phyloP scores from a whole-genome alignment of 2,797 vertebrate genomes.

The Rhinichthys osculus region DNA sequence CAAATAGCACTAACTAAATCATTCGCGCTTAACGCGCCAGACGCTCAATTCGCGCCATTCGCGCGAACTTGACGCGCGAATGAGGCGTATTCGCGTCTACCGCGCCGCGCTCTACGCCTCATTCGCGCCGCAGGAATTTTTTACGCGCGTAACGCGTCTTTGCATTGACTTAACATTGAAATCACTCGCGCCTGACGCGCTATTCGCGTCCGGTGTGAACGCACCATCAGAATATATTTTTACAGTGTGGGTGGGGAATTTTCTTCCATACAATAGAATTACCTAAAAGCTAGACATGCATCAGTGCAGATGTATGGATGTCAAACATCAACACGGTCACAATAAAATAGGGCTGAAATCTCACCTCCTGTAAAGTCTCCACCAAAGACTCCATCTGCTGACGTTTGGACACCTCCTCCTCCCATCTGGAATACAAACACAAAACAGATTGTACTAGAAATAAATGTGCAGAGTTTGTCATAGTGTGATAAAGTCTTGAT shows the following conservation, averaged over 20 bases:
- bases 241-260: conserved; percentile 9
- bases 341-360: conserved; percentile 42
- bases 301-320: conserved; percentile 9
- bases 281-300: not conserved
- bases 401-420: conserved; percentile 84
- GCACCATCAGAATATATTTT: not conserved
- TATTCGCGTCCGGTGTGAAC: too few species aligned
- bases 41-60: too few species aligned
- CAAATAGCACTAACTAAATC: too few species aligned
- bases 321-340: conserved; percentile 2
- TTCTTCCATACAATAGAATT: not conserved
- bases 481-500: not conserved
- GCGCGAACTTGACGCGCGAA: too few species aligned
- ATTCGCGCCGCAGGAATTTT: too few species aligned
- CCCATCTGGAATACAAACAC: conserved; percentile 81
- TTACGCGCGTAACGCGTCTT: too few species aligned
- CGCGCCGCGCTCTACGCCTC: too few species aligned
- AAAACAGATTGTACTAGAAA: conserved; percentile 18
- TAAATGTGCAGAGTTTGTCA: conserved; percentile 23
- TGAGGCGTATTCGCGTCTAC: too few species aligned
- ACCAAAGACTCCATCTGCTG: conserved; percentile 85
- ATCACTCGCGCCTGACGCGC: too few species aligned
- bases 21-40: too few species aligned
- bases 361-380: conserved; percentile 84
- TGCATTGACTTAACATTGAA: too few species aligned